phyloP scores from a whole-genome alignment of 2,888 invertebrate genomes.

The Nebria salina region DNA sequence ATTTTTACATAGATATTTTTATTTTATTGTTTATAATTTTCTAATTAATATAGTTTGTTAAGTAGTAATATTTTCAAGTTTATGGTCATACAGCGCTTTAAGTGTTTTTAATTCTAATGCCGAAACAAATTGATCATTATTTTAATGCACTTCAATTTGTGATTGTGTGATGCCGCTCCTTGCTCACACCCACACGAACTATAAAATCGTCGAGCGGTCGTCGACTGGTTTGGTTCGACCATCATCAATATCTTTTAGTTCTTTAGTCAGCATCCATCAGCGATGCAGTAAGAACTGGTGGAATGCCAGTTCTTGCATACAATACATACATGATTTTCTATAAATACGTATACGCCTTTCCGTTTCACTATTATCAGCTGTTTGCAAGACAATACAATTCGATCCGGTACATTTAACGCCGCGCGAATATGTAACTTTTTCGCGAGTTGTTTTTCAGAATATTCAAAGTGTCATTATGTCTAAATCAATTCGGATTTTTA shows the following conservation, averaged over 20 bases:
- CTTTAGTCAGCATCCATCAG: constrained; percentile 6
- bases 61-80: background rate
- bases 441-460: background rate
- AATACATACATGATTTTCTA: no score
- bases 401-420: background rate
- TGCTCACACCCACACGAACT: constrained; percentile 19
- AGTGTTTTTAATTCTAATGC: background rate
- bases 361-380: constrained; percentile 7
- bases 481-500: background rate
- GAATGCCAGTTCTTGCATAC: background rate
- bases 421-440: background rate
- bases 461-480: constrained; percentile 1
- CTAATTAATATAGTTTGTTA: background rate
- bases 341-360: no score
- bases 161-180: constrained; percentile 16
- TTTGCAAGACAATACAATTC: constrained; percentile 2
- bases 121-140: background rate
- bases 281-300: background rate
- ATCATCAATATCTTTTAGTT: background rate
- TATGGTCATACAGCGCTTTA: background rate
- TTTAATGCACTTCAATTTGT: background rate
- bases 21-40: background rate
- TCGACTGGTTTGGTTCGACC: constrained; percentile 7
- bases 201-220: constrained; percentile 12
- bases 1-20: background rate